Evolutionary conservation across 2,888 invertebrate genomes (phyloP).

Genomic region (Drosophila atripex): DNA sequence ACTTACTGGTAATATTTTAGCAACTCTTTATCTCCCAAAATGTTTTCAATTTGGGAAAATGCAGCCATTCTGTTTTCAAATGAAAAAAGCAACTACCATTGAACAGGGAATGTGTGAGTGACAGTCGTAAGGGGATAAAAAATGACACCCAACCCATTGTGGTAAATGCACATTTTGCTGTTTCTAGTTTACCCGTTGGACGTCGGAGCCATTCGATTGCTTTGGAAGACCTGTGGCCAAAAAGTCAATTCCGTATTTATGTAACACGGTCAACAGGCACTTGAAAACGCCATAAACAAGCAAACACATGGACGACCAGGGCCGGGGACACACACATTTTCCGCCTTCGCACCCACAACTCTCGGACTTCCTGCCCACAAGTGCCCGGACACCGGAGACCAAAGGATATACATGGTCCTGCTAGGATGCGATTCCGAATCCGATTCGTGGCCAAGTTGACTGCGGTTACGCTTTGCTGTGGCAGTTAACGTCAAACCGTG

Average conservation of each 20-base stretch:
- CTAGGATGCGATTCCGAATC: slow-evolving; percentile 10
- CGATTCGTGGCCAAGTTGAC: slow-evolving; percentile 58
- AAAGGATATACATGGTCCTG: slow-evolving; percentile 49
- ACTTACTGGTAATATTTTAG: neutral
- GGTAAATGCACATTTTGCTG: slow-evolving; percentile 14
- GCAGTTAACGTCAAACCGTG: slow-evolving; percentile 53
- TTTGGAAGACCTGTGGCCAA: slow-evolving; percentile 49
- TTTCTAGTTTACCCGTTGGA: slow-evolving; percentile 24
- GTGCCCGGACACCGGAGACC: slow-evolving; percentile 24
- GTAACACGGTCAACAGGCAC: slow-evolving; percentile 68
- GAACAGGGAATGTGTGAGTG: too few species aligned
- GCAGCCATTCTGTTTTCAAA: neutral
- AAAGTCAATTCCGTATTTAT: slow-evolving; percentile 76
- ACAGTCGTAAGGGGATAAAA: slow-evolving; percentile 7
- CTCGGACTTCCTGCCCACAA: slow-evolving; percentile 37
- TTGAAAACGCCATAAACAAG: slow-evolving; percentile 70
- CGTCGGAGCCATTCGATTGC: slow-evolving; percentile 60
- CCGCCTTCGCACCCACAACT: slow-evolving; percentile 28
- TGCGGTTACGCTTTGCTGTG: slow-evolving; percentile 55
- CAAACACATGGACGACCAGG: slow-evolving; percentile 12
- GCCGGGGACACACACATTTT: slow-evolving; percentile 6
- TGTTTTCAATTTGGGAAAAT: slow-evolving; percentile 3
- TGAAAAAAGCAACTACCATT: neutral
- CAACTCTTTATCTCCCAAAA: neutral
- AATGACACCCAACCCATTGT: slow-evolving; percentile 18